A percentile compares a stretch with the other conserved stretches of the same genome.
phyloP scores from a whole-genome alignment of 2,797 vertebrate genomes.

The Bovichtus diacanthus region DNA sequence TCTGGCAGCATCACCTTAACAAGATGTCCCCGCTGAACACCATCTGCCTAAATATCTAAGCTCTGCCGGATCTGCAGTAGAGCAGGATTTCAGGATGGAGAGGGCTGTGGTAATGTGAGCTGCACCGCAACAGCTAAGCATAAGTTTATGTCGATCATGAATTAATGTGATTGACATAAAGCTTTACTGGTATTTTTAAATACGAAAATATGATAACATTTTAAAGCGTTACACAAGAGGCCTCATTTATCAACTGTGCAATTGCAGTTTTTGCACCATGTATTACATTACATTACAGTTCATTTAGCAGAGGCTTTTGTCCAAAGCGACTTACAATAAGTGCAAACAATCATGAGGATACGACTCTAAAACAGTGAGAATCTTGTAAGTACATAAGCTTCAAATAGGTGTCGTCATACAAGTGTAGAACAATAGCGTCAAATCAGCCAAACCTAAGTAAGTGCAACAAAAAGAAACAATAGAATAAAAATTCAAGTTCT shows the following conservation, averaged over 20 bases:
- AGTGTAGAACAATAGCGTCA: too few relatives aligned
- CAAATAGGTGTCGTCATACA: too few relatives aligned
- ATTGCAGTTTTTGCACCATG: neutral
- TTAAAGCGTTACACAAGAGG: neutral
- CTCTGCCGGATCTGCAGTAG: constrained; percentile 36
- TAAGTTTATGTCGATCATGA: neutral
- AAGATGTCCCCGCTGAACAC: constrained; percentile 58
- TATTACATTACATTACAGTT: too few relatives aligned
- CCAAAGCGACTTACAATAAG: too few relatives aligned
- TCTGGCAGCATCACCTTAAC: constrained; percentile 55
- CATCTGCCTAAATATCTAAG: constrained; percentile 55
- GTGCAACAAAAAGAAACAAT: too few relatives aligned
- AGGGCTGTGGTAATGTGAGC: neutral
- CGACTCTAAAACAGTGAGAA: too few relatives aligned
- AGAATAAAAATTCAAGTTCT: too few relatives aligned
- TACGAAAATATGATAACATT: neutral
- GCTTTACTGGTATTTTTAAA: neutral
- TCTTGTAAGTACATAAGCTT: too few relatives aligned
- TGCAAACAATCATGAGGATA: too few relatives aligned
- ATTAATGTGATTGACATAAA: neutral
- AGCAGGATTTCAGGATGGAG: constrained; percentile 10
- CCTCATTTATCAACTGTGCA: neutral
- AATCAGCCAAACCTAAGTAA: too few relatives aligned
- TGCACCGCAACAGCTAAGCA: constrained; percentile 15
- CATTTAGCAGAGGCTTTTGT: too few relatives aligned